These are phyloP conservation scores for Heptranchias perlo DNA, from an alignment of 2,113 vertebrate genomes.

Conservation along the genomic window DNA sequence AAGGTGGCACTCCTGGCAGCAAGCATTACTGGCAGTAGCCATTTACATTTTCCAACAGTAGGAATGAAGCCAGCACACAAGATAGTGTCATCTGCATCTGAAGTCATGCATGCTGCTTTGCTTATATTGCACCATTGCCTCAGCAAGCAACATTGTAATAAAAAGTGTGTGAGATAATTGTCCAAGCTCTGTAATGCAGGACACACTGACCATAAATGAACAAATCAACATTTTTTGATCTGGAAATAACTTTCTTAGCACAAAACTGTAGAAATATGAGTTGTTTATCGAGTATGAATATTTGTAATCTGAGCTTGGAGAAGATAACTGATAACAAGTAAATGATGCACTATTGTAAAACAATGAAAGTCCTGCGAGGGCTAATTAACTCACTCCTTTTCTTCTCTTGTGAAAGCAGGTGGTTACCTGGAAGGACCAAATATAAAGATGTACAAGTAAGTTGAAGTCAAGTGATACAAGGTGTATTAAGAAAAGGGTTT, in stretches of 20 bases:
- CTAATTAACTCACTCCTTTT: neutral
- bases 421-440: neutral
- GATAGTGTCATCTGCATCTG: neutral
- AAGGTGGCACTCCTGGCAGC: neutral
- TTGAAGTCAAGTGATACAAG: neutral
- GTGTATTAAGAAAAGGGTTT: neutral
- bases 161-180: neutral
- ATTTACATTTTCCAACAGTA: neutral
- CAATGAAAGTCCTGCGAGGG: neutral
- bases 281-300: neutral
- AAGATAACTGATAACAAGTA: neutral
- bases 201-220: neutral
- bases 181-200: neutral
- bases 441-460: neutral
- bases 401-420: neutral
- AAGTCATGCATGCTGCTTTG: neutral
- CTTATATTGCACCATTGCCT: neutral
- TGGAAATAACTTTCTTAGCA: neutral
- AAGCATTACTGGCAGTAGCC: neutral
- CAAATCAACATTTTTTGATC: neutral
- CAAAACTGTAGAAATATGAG: neutral
- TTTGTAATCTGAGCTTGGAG: neutral
- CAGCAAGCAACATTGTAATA: neutral
- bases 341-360: neutral
- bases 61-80: neutral